phyloP scores from a whole-genome alignment of 2,797 vertebrate genomes.

The Limosa lapponica region DNA sequence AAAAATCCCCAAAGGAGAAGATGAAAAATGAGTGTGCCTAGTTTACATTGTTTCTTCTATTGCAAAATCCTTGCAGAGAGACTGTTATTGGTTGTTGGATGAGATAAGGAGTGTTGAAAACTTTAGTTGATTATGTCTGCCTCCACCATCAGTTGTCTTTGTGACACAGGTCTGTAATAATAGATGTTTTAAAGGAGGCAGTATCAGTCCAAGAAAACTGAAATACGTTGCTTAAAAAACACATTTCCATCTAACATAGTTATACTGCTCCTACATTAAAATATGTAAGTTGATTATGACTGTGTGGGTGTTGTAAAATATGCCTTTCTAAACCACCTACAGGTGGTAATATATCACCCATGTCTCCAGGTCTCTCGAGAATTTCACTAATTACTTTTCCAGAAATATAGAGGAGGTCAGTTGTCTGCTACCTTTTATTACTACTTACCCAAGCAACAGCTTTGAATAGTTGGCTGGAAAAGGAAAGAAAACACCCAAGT shows the following conservation, averaged over 20 bases:
- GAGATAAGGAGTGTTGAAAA: conserved; percentile 64
- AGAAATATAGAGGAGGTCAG: conserved; percentile 67
- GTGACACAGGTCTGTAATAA: conserved; percentile 36
- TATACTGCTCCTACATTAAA: conserved; percentile 55
- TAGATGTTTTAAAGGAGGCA: conserved; percentile 21
- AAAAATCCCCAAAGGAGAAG: conserved; percentile 45
- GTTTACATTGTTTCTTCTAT: conserved; percentile 66
- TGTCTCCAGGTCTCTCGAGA: conserved; percentile 51
- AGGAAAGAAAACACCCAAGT: not conserved
- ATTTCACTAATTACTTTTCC: conserved; percentile 73
- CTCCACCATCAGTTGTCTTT: conserved; percentile 54
- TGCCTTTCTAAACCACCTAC: conserved; percentile 58
- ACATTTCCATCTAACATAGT: conserved; percentile 39
- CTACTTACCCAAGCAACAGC: conserved; percentile 48
- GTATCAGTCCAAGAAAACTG: conserved; percentile 35
- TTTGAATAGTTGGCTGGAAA: conserved; percentile 54
- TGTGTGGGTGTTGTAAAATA: conserved; percentile 57
- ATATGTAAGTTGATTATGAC: conserved; percentile 61
- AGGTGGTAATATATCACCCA: conserved; percentile 69
- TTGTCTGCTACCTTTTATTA: conserved; percentile 71
- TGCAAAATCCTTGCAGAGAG: conserved; percentile 63
- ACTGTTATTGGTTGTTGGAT: conserved; percentile 66
- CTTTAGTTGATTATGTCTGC: conserved; percentile 59
- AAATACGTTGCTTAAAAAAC: conserved; percentile 41
- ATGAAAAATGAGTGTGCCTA: conserved; percentile 61